Evolutionary conservation across 2,113 vertebrate species (phyloP).

Genomic region (Clarias magur): DNA sequence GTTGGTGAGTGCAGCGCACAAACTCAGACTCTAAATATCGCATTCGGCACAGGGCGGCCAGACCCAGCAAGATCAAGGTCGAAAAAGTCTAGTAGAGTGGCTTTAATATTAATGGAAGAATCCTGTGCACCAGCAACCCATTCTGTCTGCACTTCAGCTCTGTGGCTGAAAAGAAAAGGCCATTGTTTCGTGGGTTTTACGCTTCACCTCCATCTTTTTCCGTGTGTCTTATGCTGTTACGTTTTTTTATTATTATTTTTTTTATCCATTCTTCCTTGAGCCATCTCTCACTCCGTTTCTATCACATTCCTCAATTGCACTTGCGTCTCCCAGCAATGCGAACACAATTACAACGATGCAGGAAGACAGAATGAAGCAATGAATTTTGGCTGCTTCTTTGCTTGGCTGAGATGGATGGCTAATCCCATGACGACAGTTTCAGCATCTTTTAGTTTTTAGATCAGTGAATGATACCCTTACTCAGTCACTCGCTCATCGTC

Average conservation of each 20-base stretch:
- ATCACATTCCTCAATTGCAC: constrained; percentile 61
- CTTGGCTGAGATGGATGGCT: constrained; percentile 55
- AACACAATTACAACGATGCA: constrained; percentile 72
- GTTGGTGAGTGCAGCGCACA: not conserved
- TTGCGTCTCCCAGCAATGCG: constrained; percentile 64
- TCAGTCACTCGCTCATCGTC: too few relatives aligned
- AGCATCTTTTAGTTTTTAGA: constrained; percentile 51
- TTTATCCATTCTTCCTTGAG: not conserved
- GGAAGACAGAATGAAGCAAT: constrained; percentile 59
- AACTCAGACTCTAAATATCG: constrained; percentile 21
- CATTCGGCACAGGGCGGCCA: constrained; percentile 23
- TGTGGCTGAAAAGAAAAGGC: not conserved
- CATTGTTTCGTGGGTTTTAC: not conserved
- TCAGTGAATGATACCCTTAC: constrained; percentile 2
- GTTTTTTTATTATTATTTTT: too few relatives aligned
- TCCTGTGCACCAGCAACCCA: not conserved
- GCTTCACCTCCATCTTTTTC: not conserved
- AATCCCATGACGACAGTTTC: constrained; percentile 63
- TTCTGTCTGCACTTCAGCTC: not conserved
- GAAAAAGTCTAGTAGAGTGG: constrained; percentile 28
- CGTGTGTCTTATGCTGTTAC: not conserved
- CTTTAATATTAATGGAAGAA: constrained; percentile 36
- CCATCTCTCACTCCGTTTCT: not conserved
- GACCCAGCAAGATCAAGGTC: constrained; percentile 41
- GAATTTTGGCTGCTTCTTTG: constrained; percentile 57